Evolutionary conservation across 1,140 invertebrate genomes (phyloP).

Genomic region (Macrotrachela quadricornifera): DNA sequence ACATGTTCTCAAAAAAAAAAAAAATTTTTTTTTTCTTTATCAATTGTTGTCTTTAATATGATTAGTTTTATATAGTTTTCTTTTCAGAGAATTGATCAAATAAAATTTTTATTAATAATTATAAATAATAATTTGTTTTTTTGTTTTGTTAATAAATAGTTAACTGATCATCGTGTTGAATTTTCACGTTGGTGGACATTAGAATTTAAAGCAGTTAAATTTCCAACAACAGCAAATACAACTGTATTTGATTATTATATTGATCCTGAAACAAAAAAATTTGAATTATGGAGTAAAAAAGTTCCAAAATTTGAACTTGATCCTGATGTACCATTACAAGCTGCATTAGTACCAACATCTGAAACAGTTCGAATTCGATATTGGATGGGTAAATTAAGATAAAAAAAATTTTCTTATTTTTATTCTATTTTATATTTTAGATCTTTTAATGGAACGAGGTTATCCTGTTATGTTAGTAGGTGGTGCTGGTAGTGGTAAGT

Average conservation of each 20-base stretch:
- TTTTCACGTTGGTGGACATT: background rate
- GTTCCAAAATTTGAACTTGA: background rate
- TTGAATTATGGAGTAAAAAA: background rate
- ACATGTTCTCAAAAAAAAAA: too few species aligned
- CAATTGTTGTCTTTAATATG: too few species aligned
- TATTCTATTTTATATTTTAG: too few species aligned
- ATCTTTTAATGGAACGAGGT: background rate
- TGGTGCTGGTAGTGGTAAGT: background rate
- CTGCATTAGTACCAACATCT: slow-evolving; percentile 68
- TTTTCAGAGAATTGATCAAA: too few species aligned
- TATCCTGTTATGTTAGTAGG: background rate
- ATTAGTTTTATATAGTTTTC: too few species aligned
- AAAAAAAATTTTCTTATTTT: too few species aligned
- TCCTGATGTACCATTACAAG: slow-evolving; percentile 16
- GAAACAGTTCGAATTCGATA: slow-evolving; percentile 71
- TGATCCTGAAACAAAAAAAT: background rate
- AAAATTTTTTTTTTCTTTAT: too few species aligned
- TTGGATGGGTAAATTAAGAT: slow-evolving; percentile 33
- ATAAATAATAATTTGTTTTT: background rate
- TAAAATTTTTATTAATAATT: too few species aligned
- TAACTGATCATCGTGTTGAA: slow-evolving; percentile 27
- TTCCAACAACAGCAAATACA: background rate
- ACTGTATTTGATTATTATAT: background rate
- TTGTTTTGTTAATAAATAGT: too few species aligned
- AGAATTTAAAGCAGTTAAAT: background rate